These are phyloP conservation scores for Saguinus imperator DNA, from an alignment of 2,113 vertebrate species.

Conservation along the genomic window DNA sequence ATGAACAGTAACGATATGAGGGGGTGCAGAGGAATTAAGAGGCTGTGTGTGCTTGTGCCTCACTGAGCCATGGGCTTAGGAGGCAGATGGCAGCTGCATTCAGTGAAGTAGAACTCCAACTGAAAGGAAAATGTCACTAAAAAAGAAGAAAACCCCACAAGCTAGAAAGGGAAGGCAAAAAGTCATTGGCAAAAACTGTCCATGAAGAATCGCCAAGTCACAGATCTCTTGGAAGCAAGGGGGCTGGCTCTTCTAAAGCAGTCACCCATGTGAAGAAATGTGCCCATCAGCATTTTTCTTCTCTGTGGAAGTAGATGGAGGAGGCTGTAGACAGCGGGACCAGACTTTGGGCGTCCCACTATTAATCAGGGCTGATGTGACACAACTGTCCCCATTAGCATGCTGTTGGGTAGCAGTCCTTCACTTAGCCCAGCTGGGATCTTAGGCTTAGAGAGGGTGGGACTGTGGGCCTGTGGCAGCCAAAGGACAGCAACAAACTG, in stretches of 20 bases:
- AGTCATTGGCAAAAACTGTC: neutral
- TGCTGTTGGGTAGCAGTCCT: neutral
- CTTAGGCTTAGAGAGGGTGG: neutral
- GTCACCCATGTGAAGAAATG: neutral
- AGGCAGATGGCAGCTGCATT: conserved; percentile 55
- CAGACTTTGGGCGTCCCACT: conserved; percentile 48
- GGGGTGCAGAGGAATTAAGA: conserved; percentile 13
- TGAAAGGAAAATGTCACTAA: conserved; percentile 34
- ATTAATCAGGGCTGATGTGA: neutral
- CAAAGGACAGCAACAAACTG: neutral
- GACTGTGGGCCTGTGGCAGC: neutral
- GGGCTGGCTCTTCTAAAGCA: neutral
- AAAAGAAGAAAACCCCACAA: neutral
- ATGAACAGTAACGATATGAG: neutral
- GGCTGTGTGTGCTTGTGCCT: neutral
- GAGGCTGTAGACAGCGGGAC: conserved; percentile 49
- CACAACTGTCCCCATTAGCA: neutral
- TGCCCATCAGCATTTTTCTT: conserved; percentile 61
- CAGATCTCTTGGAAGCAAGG: neutral
- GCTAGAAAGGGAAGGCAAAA: neutral
- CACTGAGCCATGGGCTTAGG: neutral
- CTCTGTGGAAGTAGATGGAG: neutral
- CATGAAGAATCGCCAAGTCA: neutral
- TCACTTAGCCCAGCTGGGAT: neutral
- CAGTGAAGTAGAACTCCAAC: conserved; percentile 22